A percentile compares a stretch with the other conserved stretches of the same genome.
Evolutionary conservation across 2,888 invertebrate genomes (phyloP).

Genomic region (Eristalis tenax): DNA sequence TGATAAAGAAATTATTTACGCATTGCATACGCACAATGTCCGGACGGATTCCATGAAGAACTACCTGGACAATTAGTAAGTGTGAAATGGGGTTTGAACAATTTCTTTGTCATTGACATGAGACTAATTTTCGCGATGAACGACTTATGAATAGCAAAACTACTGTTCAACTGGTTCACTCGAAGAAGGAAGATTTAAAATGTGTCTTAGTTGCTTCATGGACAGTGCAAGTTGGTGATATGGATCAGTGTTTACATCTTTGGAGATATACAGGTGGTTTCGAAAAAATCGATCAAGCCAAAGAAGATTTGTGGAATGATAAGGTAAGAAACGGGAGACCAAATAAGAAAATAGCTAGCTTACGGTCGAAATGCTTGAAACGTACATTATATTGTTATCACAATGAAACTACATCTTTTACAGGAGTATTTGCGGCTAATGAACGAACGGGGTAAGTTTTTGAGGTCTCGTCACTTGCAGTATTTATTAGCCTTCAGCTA

Average conservation of each 20-base stretch:
- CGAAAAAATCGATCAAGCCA: slow-evolving; percentile 90
- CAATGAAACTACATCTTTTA: slow-evolving; percentile 59
- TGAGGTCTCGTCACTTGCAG: slow-evolving; percentile 94
- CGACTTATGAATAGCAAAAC: slow-evolving; percentile 85
- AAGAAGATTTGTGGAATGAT: slow-evolving; percentile 86
- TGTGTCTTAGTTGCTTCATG: slow-evolving; percentile 96
- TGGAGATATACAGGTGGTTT: slow-evolving; percentile 98
- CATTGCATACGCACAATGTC: slow-evolving; percentile 96
- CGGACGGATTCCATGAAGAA: slow-evolving; percentile 92
- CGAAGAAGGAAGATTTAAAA: slow-evolving; percentile 87
- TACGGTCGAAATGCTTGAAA: not conserved
- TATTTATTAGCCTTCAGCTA: slow-evolving; percentile 98
- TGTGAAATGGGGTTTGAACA: slow-evolving; percentile 74
- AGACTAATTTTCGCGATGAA: slow-evolving; percentile 31
- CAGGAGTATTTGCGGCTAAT: slow-evolving; percentile 88
- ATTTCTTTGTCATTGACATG: slow-evolving; percentile 47
- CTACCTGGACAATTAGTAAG: slow-evolving; percentile 96
- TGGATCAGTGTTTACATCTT: slow-evolving; percentile 97
- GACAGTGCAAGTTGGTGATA: slow-evolving; percentile 93
- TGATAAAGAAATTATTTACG: slow-evolving; percentile 97
- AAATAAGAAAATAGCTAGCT: too few species aligned
- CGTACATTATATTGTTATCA: not conserved
- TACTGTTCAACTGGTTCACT: slow-evolving; percentile 88
- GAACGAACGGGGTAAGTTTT: slow-evolving; percentile 88
- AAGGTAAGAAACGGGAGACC: slow-evolving; percentile 82